Percentiles rank a stretch among this genome's conserved stretches.
Evolutionary conservation across 2,113 vertebrate species (phyloP).

Genomic region (Elephantulus edwardii): DNA sequence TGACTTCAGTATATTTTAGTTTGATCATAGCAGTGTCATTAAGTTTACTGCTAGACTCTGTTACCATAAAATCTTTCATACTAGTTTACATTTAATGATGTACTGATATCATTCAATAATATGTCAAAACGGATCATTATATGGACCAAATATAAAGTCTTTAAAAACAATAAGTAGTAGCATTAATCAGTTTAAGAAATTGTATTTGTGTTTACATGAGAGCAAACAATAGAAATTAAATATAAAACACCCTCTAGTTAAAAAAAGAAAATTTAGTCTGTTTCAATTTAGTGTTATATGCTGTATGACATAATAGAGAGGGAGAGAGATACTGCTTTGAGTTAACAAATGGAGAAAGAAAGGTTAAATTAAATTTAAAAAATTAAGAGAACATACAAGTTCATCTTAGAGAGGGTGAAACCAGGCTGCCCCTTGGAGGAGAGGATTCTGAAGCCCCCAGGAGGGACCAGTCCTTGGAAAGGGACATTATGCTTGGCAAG

Average conservation of each 20-base stretch:
- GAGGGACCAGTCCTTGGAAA: too few species aligned
- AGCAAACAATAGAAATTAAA: too few species aligned
- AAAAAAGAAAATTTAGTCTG: too few species aligned
- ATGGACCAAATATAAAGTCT: background rate
- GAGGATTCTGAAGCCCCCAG: too few species aligned
- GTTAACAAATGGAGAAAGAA: too few species aligned
- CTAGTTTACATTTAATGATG: background rate
- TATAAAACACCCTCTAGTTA: too few species aligned
- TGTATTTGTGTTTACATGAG: background rate
- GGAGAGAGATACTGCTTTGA: too few species aligned
- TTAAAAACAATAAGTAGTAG: background rate
- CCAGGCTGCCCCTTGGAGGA: too few species aligned
- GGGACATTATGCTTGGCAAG: too few species aligned
- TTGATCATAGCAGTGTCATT: background rate
- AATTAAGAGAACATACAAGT: too few species aligned
- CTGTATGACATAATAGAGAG: background rate
- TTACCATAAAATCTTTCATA: background rate
- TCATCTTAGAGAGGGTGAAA: too few species aligned
- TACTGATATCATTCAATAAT: background rate
- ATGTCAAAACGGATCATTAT: background rate
- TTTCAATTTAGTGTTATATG: background rate
- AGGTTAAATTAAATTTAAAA: too few species aligned
- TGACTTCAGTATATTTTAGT: background rate
- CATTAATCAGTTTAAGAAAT: constrained; percentile 11
- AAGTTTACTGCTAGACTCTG: background rate